Evolutionary conservation across 2,888 invertebrate genomes (phyloP), one percentile per base, ranked within the genome.

Genomic region (Pachydiplax longipennis): DNA sequence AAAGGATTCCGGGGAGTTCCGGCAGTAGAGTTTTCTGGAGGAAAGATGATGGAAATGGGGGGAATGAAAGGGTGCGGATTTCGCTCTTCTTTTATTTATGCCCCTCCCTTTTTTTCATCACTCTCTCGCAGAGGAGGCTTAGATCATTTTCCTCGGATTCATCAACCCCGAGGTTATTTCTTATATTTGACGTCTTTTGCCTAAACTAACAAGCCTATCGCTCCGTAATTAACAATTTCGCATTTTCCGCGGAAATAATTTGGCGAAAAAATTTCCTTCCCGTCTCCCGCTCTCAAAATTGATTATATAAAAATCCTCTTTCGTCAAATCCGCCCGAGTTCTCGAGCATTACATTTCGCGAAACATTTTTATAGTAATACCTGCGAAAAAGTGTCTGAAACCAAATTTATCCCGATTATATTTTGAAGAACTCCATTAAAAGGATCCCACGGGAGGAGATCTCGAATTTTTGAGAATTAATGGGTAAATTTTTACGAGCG

Each of bases 191-290:
- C 58, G 83, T 83, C 58, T 58, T 35, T 58, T 87, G 35, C 61
- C 87, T 53, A 58, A 37, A 87, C 53, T 35, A 87, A 87, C 87
- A 58, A 18, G 58, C 37, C 61, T 61, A 65, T 87, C 87, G 37
- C 65, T 35, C 40, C 6, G 87, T 87, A 87, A 87, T 87, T 87
- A 87, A 87, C 87, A 87, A 65, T 87, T 65, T 87, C 65, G 58
- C 61, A 65, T 87, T 61, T 31, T 15, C 73, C 35, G 61, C n/a
- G n/a, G 37, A 37, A 61, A 65, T 22, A 61, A 87, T 87, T 65
- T n/a, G 3, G 18, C n/a, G 61, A 83, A 83, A 22, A 37, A 58
- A 31, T 10, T 25, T 53, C 18, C 48, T 15, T 37, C 53, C 37
- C 48, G 18, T 8, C 35, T 31, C 25, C 31, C 12, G 35, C 35